Evolutionary conservation across 1,140 invertebrate genomes (phyloP), one percentile per base, ranked within the genome.

Genomic region (Hormaphis cornu): DNA sequence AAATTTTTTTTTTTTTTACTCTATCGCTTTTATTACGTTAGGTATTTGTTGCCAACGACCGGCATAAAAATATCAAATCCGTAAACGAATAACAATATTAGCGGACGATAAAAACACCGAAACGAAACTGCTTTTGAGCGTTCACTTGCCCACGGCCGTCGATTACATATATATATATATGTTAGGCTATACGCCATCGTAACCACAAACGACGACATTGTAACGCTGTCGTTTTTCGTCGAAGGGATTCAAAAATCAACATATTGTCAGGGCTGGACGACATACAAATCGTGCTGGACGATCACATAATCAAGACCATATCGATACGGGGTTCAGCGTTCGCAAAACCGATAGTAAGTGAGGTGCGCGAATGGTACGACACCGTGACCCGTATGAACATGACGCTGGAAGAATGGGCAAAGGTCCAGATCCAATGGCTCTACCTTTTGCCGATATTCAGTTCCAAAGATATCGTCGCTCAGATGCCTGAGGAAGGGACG

Each of bases 361-460:
- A 93, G 79, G 86, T 89, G 22, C 86, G 83, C 75, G 82, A 83
- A 1, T 95, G 92, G 89, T 95, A 93, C 76, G 84, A 86, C 18
- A 87, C 86, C 75, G 82, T 95, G 28, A 81, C 86, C 46, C 78
- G 88, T 48, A 84, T 93, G 0, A 89, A 93, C 76, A 81, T 81
- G 44, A 91, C 90, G 1, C 82, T 95, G 14, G 89, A 94, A 73
- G 87, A 91, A 77, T 95, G 92, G 92, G 83, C 89, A 3, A 92
- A 90, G 78, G 91, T 89, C 9, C 89, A 92, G 78, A 83, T 87
- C 46, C 90, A 92, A 73, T 96, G 91, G 87, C 81, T 95, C 18
- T 95, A 96, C 77, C 80, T 97, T 33, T 80, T 95, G 72, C 92
- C 92, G 1, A 93, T 97, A 74, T 97, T 97, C 79, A 91, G 90